A percentile compares a stretch with the other conserved stretches of the same genome.
Evolutionary conservation across 2,113 vertebrate species (phyloP).

Genomic region (Ammodytes marinus): DNA sequence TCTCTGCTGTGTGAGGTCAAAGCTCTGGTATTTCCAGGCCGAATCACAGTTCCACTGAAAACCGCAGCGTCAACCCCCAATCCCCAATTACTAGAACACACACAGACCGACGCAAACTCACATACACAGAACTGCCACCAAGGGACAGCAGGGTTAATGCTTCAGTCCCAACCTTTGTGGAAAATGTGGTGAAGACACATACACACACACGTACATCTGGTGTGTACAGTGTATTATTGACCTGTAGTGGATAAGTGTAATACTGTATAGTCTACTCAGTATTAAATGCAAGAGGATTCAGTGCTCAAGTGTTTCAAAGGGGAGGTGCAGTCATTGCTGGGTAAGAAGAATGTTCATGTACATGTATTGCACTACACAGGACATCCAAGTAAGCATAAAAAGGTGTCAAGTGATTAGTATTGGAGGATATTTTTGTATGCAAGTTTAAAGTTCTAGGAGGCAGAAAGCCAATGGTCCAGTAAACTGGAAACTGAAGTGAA

Average conservation of each 20-base stretch:
- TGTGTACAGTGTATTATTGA: not conserved
- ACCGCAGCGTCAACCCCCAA: constrained; percentile 60
- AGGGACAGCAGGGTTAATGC: constrained; percentile 57
- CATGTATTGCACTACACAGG: too few species aligned
- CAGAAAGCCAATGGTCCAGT: too few species aligned
- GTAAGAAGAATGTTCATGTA: not conserved
- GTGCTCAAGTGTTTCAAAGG: not conserved
- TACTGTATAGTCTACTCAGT: not conserved
- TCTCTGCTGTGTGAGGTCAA: constrained; percentile 78
- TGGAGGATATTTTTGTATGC: too few species aligned
- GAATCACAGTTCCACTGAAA: constrained; percentile 76
- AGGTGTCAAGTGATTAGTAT: too few species aligned
- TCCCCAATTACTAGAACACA: constrained; percentile 60
- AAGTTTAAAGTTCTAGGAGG: too few species aligned
- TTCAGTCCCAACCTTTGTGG: constrained; percentile 6
- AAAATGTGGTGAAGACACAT: constrained; percentile 16
- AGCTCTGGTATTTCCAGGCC: constrained; percentile 78
- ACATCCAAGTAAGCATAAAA: too few species aligned
- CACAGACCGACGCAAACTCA: not conserved
- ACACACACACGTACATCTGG: not conserved
- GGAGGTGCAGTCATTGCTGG: not conserved
- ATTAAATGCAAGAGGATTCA: not conserved
- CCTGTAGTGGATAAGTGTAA: not conserved
- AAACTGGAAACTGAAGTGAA: too few species aligned
- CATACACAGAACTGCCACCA: not conserved